Conservation (phyloP, 2,888 invertebrate species). For the Bruchidius siliquastri region DNA sequence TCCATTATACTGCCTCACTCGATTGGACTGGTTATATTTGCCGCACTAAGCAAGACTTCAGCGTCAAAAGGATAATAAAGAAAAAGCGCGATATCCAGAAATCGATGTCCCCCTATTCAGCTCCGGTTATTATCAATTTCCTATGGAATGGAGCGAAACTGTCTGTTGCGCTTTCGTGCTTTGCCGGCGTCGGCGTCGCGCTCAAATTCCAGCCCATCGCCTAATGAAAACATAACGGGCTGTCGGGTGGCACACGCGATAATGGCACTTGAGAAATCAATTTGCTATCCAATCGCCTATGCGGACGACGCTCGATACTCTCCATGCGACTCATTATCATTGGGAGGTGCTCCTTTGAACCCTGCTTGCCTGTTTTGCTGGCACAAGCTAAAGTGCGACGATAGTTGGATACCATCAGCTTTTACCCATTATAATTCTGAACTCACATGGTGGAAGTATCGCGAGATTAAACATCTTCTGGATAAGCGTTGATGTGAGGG, state of each 20-base stretch:
- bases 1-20: no score
- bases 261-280: background rate
- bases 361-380: background rate
- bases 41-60: no score
- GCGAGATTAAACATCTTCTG: no score
- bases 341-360: background rate
- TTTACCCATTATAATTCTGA: no score
- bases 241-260: background rate
- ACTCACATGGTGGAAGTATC: no score
- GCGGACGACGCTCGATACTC: background rate
- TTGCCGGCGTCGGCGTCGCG: background rate
- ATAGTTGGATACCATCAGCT: no score
- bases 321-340: background rate
- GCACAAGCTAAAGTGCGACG: background rate
- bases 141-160: background rate
- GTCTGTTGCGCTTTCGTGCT: background rate
- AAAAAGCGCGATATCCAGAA: background rate
- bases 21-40: no score
- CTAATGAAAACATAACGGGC: background rate
- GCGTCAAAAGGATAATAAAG: no score
- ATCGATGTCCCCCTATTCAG: background rate
- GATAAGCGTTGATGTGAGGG: no score
- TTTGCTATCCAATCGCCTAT: background rate
- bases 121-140: background rate
- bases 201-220: background rate